Evolutionary conservation across 2,888 invertebrate genomes (phyloP), one percentile per base, ranked within the genome.

Genomic region (Tiliacea citrago): DNA sequence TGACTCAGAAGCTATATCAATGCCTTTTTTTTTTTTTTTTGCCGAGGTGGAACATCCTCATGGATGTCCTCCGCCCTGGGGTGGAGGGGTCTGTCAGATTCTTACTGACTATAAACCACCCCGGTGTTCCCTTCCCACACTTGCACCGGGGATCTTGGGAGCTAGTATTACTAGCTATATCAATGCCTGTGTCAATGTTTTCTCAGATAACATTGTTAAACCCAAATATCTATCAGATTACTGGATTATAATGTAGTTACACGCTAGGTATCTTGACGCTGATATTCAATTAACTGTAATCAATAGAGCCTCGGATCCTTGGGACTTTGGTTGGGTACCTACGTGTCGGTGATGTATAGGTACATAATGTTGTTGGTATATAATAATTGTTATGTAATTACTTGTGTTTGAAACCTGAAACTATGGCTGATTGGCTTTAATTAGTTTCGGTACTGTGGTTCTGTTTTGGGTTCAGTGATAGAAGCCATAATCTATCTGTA

Each of bases 201-300:
- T 47, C 65, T 49, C 70, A 53, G 67, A 83, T 78, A 79, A 73
- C 63, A 65, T 68, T 79, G 47, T 73, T 49, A 58, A 60, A 68
- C 12, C 47, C 45, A 63, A 77, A 53, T 49, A 57, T 60, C 68
- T 79, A 75, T 79, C 70, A 71, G 53, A 49, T 71, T 63, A 60
- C 68, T 70, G 65, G 61, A 69, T 69, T 75, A 55, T 69, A n/a
- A n/a, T n/a, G n/a, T n/a, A 68, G 16, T 12, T 63, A 53, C 10
- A 18, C 53, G 49, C 29, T 63, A 53, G 51, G 10, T 63, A 45
- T 42, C 16, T 57, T 73, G 71, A 68, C 70, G 39, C 39, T 66
- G 53, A 75, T 74, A 74, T 77, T 68, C 68, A 77, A 81, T 77
- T 73, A 69, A 68, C 68, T 71, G 57, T 62, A 71, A 79, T 75